These are phyloP conservation scores for Dusona sp. DNA, from an alignment of 2,888 invertebrate genomes.

Conservation along the genomic window DNA sequence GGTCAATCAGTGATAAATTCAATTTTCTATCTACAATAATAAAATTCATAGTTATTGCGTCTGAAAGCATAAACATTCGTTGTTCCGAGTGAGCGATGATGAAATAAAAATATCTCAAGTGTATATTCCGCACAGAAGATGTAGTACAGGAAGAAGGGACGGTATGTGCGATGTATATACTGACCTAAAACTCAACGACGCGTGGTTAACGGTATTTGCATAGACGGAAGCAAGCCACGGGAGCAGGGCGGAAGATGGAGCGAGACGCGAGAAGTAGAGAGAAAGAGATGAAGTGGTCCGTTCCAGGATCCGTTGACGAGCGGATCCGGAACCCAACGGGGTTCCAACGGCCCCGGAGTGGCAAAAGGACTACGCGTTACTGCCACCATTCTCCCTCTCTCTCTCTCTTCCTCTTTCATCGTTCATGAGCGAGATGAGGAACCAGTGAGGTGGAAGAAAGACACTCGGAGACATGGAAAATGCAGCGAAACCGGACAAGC, in stretches of 20 bases:
- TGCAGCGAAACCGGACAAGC: constrained; percentile 75
- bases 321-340: constrained; percentile 67
- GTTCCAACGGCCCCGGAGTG: constrained; percentile 68
- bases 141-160: not conserved
- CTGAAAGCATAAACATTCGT: constrained; percentile 16
- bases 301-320: constrained; percentile 71
- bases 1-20: not conserved
- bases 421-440: constrained; percentile 12
- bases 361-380: constrained; percentile 59
- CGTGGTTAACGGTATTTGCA: constrained; percentile 73
- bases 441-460: constrained; percentile 58
- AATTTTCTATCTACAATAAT: not conserved
- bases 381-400: constrained; percentile 1
- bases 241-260: constrained; percentile 53
- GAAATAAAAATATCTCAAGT: constrained; percentile 28
- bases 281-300: constrained; percentile 67
- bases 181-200: constrained; percentile 63
- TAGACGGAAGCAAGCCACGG: constrained; percentile 66
- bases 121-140: constrained; percentile 40
- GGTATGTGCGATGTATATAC: constrained; percentile 37
- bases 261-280: constrained; percentile 35
- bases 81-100: constrained; percentile 43
- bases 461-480: constrained; percentile 74
- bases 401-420: constrained; percentile 5
- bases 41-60: not conserved